phyloP scores from a whole-genome alignment of 2,888 invertebrate species.

The Notodonta dromedarius region DNA sequence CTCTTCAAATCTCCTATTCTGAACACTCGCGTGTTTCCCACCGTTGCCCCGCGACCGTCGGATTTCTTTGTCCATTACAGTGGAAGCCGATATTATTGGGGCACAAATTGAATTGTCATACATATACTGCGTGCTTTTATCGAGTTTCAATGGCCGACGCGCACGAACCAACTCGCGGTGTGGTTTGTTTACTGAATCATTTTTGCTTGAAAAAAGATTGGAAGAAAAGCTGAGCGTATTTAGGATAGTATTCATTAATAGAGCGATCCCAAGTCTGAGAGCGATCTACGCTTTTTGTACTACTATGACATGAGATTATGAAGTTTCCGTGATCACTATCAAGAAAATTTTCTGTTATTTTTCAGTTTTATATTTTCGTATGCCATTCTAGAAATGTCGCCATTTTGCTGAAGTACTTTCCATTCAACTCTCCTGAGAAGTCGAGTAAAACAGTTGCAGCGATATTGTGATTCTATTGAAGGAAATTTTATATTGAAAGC shows the following conservation, averaged over 20 bases:
- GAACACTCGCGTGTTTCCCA: slow-evolving; percentile 40
- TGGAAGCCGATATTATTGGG: slow-evolving; percentile 79
- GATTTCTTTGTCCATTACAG: slow-evolving; percentile 77
- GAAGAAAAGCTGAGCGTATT: slow-evolving; percentile 10
- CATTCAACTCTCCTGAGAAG: slow-evolving; percentile 42
- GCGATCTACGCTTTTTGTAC: too few relatives aligned
- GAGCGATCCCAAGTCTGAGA: too few relatives aligned
- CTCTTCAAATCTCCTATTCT: slow-evolving; percentile 19
- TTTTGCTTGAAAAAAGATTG: not conserved
- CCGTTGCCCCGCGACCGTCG: slow-evolving; percentile 53
- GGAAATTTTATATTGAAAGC: slow-evolving; percentile 46
- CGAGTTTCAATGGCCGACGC: slow-evolving; percentile 68
- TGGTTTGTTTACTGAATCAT: slow-evolving; percentile 2
- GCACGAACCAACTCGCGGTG: slow-evolving; percentile 45
- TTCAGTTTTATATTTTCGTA: not conserved
- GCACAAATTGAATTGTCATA: slow-evolving; percentile 81
- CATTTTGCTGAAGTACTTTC: slow-evolving; percentile 37
- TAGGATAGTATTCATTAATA: too few relatives aligned
- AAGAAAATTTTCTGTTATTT: too few relatives aligned
- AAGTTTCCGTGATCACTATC: too few relatives aligned
- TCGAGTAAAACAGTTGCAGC: slow-evolving; percentile 55
- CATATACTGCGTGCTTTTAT: slow-evolving; percentile 48
- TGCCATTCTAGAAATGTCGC: slow-evolving; percentile 55
- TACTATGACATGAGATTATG: too few relatives aligned
- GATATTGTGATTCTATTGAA: slow-evolving; percentile 63